These are phyloP conservation scores for Branchellion lobata DNA, from an alignment of 2,888 invertebrate species.

Conservation along the genomic window DNA sequence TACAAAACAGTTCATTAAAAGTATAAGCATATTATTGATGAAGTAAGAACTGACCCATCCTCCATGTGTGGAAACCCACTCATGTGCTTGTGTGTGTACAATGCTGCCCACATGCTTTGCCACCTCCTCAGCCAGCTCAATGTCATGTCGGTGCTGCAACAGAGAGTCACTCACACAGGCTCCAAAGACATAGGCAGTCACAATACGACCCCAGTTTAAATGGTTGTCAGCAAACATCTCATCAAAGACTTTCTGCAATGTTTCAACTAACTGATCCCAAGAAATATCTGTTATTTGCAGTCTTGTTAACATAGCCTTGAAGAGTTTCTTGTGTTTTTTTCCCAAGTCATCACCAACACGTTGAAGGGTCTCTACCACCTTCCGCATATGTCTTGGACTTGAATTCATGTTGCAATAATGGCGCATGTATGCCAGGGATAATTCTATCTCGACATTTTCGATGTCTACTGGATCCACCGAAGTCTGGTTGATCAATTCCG, in stretches of 20 bases:
- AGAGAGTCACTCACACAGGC: slow-evolving; percentile 55
- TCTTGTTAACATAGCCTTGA: slow-evolving; percentile 25
- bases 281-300: background rate
- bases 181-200: slow-evolving; percentile 59
- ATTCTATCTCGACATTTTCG: background rate
- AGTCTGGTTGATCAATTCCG: background rate
- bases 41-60: slow-evolving; percentile 62
- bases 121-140: slow-evolving; percentile 53
- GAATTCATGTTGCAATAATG: background rate
- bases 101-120: slow-evolving; percentile 58
- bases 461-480: background rate
- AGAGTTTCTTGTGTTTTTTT: slow-evolving; percentile 25
- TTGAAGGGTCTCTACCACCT: slow-evolving; percentile 11
- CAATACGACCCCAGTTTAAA: slow-evolving; percentile 60
- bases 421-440: background rate
- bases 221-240: slow-evolving; percentile 60
- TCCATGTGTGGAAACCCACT: slow-evolving; percentile 58
- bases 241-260: slow-evolving; percentile 49
- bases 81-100: slow-evolving; percentile 57
- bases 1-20: too few species aligned
- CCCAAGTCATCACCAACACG: slow-evolving; percentile 18
- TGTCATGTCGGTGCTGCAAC: slow-evolving; percentile 41
- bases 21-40: too few species aligned
- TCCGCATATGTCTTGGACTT: background rate
- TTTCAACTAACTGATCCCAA: background rate